These are phyloP conservation scores for Antheraea pernyi DNA, from an alignment of 1,140 invertebrate species.

Conservation along the genomic window DNA sequence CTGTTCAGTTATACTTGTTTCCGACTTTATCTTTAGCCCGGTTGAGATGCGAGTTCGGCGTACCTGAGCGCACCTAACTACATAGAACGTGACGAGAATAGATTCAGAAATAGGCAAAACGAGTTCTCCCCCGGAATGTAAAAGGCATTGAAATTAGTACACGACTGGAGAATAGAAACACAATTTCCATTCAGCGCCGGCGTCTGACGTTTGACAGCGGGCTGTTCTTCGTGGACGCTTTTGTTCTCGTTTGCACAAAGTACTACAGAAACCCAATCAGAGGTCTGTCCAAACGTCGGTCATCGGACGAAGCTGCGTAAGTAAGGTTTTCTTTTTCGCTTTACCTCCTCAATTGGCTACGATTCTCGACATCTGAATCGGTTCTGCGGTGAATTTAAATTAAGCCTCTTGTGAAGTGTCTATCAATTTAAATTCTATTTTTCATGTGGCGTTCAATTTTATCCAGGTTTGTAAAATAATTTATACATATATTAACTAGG, in stretches of 20 bases:
- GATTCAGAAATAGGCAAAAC: background rate
- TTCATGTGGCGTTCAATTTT: background rate
- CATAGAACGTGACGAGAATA: background rate
- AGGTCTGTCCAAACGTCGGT: conserved; percentile 33
- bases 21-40: background rate
- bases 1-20: background rate
- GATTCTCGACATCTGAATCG: background rate
- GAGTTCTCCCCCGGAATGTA: background rate
- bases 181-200: conserved; percentile 30
- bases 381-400: conserved; percentile 7
- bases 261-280: conserved; percentile 42
- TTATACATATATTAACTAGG: no score
- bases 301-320: conserved; percentile 18
- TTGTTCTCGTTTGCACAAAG: conserved; percentile 4
- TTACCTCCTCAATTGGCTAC: background rate
- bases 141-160: conserved; percentile 25
- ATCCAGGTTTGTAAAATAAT: no score
- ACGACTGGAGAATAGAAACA: conserved; percentile 28
- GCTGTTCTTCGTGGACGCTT: background rate
- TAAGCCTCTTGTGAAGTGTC: background rate
- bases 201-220: conserved; percentile 9
- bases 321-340: conserved; percentile 18
- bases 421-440: background rate
- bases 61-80: conserved; percentile 3
- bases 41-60: background rate